These are phyloP conservation scores for Pelobates cultripes DNA, from an alignment of 2,797 vertebrate species.

Conservation along the genomic window DNA sequence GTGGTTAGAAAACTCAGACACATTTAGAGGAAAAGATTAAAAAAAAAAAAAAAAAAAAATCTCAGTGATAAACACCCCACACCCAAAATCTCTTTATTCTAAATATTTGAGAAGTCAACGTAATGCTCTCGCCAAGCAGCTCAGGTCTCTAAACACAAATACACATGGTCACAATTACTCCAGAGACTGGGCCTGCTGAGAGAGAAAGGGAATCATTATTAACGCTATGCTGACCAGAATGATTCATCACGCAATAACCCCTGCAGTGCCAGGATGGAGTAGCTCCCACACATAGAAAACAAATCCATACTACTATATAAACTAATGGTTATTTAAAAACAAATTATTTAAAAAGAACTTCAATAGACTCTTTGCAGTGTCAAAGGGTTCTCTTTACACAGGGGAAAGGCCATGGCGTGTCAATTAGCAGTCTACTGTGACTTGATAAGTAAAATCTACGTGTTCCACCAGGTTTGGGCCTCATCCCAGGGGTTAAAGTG, in stretches of 20 bases:
- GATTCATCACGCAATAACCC: neutral
- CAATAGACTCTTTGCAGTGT: too few relatives aligned
- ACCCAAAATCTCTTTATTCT: constrained; percentile 48
- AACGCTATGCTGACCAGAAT: constrained; percentile 29
- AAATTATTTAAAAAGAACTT: too few relatives aligned
- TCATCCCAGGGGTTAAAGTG: too few relatives aligned
- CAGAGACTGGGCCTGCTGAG: constrained; percentile 41
- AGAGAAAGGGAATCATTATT: constrained; percentile 36
- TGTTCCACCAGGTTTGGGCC: too few relatives aligned
- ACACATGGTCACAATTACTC: constrained; percentile 69
- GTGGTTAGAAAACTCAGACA: neutral
- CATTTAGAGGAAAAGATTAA: neutral
- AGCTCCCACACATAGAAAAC: neutral
- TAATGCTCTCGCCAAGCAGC: constrained; percentile 44
- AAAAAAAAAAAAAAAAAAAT: constrained; percentile 5
- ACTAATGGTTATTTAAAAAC: too few relatives aligned
- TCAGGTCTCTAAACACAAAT: constrained; percentile 57
- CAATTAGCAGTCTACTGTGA: too few relatives aligned
- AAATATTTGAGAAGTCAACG: constrained; percentile 48
- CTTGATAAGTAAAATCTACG: too few relatives aligned
- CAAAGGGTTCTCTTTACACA: too few relatives aligned
- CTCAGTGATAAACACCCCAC: constrained; percentile 49
- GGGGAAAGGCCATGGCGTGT: too few relatives aligned
- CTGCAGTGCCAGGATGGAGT: constrained; percentile 1
- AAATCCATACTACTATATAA: too few relatives aligned